These are phyloP conservation scores for Eupeodes luniger DNA, from an alignment of 2,888 invertebrate genomes.

Conservation along the genomic window DNA sequence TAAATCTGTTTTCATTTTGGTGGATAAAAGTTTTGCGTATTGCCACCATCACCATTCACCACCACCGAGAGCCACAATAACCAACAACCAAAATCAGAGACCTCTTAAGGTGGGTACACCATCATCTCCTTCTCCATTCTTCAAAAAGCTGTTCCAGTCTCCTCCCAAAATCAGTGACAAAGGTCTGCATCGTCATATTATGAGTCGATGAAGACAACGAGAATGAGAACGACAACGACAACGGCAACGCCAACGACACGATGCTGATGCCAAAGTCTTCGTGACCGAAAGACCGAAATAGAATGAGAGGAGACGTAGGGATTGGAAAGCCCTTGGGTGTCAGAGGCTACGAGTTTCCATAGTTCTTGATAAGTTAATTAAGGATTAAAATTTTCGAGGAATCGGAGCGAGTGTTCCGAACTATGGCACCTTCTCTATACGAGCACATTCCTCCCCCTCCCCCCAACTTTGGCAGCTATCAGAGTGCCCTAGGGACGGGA, in stretches of 20 bases:
- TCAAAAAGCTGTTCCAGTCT: background rate
- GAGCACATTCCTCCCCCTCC: conserved; percentile 20
- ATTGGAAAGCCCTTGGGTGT: conserved; percentile 50
- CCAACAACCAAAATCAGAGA: background rate
- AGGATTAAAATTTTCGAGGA: conserved; percentile 78
- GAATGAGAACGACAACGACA: too few relatives aligned
- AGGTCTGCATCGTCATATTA: conserved; percentile 39
- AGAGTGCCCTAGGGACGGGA: background rate
- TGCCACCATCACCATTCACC: background rate
- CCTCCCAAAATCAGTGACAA: conserved; percentile 53
- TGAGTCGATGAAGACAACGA: background rate
- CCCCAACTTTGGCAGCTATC: conserved; percentile 5
- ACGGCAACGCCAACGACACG: background rate
- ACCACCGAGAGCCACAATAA: conserved; percentile 1
- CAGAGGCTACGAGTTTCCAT: conserved; percentile 65
- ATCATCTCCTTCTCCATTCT: background rate
- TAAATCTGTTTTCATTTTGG: conserved; percentile 72
- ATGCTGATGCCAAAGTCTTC: conserved; percentile 1
- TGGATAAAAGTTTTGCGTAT: conserved; percentile 57
- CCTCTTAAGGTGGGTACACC: background rate
- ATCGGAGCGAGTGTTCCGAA: conserved; percentile 51
- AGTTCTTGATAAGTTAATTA: conserved; percentile 78
- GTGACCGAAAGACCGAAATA: background rate
- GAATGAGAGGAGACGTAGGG: background rate
- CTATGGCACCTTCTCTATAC: conserved; percentile 40